Conservation (phyloP, 2,797 vertebrate genomes). For the Aldrovandia affinis region DNA sequence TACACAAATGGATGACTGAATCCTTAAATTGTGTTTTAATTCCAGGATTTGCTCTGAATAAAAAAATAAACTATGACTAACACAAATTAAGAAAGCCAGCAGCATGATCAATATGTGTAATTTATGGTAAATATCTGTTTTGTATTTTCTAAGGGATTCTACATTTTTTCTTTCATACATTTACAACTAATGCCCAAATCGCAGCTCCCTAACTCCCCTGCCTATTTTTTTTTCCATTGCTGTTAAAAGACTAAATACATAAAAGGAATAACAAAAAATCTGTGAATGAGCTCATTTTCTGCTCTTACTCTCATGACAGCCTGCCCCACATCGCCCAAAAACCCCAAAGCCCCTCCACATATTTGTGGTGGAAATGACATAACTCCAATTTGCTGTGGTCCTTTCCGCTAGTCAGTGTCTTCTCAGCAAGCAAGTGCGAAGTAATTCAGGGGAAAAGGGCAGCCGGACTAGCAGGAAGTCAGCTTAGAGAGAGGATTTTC, state of each 20-base stretch:
- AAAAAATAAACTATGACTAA: not conserved
- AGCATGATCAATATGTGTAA: conserved; percentile 26
- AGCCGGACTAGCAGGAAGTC: conserved; percentile 29
- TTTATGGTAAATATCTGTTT: conserved; percentile 31
- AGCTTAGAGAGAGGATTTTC: conserved; percentile 48
- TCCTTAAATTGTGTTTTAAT: not conserved
- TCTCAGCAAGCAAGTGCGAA: conserved; percentile 39
- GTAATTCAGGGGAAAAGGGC: conserved; percentile 37
- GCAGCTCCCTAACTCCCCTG: not conserved
- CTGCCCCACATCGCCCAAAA: not conserved
- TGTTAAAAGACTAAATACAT: conserved; percentile 30
- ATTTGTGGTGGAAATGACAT: conserved; percentile 38
- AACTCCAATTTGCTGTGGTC: conserved; percentile 35
- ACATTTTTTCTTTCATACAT: conserved; percentile 26
- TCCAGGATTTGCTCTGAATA: not conserved
- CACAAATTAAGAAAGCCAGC: not conserved
- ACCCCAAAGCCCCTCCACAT: conserved; percentile 34
- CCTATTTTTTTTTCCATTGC: conserved; percentile 1
- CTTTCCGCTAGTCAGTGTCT: conserved; percentile 27
- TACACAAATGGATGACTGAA: not conserved
- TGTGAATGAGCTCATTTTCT: conserved; percentile 29
- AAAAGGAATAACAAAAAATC: conserved; percentile 19
- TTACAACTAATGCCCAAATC: conserved; percentile 11
- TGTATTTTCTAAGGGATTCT: conserved; percentile 21
- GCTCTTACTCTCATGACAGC: conserved; percentile 16